Evolutionary conservation across 2,797 vertebrate species (phyloP).

Genomic region (Discoglossus pictus): DNA sequence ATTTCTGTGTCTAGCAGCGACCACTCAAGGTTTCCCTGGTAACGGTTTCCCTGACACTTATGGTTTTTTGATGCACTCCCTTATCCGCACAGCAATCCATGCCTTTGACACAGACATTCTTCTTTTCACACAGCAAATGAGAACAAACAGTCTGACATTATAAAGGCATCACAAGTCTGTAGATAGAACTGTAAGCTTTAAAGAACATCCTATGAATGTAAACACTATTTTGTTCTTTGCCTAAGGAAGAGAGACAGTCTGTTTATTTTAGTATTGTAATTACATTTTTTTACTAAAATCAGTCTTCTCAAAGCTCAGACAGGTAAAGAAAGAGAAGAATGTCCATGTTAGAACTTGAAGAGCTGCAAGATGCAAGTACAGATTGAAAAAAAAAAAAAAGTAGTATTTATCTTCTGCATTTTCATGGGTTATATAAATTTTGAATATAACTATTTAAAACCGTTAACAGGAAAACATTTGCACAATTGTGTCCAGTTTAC

Average conservation of each 20-base stretch:
- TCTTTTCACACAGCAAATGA: constrained; percentile 28
- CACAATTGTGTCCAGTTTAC: too few species aligned
- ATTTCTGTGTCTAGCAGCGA: background rate
- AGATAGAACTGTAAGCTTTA: constrained; percentile 31
- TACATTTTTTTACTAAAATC: constrained; percentile 9
- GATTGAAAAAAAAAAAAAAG: too few species aligned
- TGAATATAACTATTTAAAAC: too few species aligned
- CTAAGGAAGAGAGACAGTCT: constrained; percentile 2
- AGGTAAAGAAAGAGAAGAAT: too few species aligned
- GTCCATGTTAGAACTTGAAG: too few species aligned
- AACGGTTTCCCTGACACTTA: constrained; percentile 32
- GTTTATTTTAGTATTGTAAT: background rate
- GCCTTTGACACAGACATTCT: constrained; percentile 15
- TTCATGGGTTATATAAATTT: too few species aligned
- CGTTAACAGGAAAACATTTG: too few species aligned
- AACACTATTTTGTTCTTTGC: constrained; percentile 11
- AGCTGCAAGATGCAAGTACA: too few species aligned
- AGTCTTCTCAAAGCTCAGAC: background rate
- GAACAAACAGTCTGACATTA: constrained; percentile 25
- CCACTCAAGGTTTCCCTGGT: constrained; percentile 26
- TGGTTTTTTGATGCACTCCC: constrained; percentile 35
- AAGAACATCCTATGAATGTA: constrained; percentile 28
- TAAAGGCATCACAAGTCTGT: constrained; percentile 22
- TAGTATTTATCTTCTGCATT: too few species aligned
- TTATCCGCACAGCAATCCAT: constrained; percentile 22